Percentiles rank a stretch among this genome's conserved stretches.
phyloP scores from a whole-genome alignment of 2,113 vertebrate genomes.

The Paratilapia polleni region DNA sequence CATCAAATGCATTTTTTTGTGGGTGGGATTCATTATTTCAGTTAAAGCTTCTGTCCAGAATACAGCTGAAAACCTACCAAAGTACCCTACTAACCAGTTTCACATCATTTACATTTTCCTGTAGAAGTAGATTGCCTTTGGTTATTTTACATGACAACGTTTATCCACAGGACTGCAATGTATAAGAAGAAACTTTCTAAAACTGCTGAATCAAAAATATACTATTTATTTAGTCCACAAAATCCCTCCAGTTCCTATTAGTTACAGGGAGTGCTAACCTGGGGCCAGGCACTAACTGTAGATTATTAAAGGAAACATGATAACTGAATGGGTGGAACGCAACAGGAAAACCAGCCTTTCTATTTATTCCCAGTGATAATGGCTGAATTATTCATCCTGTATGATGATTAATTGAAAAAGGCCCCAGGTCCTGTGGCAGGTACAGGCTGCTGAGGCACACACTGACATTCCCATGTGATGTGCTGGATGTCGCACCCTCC shows the following conservation, averaged over 20 bases:
- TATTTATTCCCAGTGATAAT: constrained; percentile 79
- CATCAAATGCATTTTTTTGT: background rate
- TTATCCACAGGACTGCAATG: background rate
- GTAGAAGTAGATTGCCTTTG: background rate
- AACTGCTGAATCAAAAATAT: constrained; percentile 31
- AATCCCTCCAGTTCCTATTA: constrained; percentile 36
- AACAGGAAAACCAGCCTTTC: constrained; percentile 66
- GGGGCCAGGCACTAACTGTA: constrained; percentile 43
- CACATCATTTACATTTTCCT: background rate
- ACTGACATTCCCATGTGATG: constrained; percentile 77
- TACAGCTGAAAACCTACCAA: background rate
- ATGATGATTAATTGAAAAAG: constrained; percentile 85
- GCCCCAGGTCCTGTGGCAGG: constrained; percentile 80
- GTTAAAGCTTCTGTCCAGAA: background rate
- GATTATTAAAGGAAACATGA: constrained; percentile 68
- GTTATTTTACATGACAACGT: background rate
- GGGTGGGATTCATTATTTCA: background rate
- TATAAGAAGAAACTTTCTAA: constrained; percentile 17
- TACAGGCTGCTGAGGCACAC: constrained; percentile 78
- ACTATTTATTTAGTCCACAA: constrained; percentile 29
- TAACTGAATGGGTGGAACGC: constrained; percentile 65
- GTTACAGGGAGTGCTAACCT: constrained; percentile 38
- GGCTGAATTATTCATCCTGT: constrained; percentile 83
- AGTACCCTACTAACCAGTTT: background rate
- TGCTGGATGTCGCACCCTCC: constrained; percentile 56